Evolutionary conservation across 2,888 invertebrate genomes (phyloP).

Genomic region (Rotaria sp.): DNA sequence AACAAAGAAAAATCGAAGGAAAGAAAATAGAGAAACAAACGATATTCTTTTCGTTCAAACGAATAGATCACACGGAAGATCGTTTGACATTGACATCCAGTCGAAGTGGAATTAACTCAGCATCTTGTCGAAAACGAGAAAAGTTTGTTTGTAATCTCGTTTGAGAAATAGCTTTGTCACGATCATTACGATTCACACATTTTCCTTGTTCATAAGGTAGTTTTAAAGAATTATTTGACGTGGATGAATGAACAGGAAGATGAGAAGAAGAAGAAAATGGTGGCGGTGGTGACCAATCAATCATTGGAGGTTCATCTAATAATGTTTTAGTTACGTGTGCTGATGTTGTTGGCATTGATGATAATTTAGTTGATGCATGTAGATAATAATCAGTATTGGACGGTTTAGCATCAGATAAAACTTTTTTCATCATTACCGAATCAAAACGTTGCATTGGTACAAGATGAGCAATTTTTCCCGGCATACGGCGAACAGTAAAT

Average conservation of each 20-base stretch:
- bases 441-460: slow-evolving; percentile 24
- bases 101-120: background rate
- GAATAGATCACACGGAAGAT: slow-evolving; percentile 2
- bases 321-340: background rate
- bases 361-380: background rate
- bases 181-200: background rate
- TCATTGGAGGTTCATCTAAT: background rate
- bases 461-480: slow-evolving; percentile 59
- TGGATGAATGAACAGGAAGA: background rate
- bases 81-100: background rate
- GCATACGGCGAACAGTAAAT: slow-evolving; percentile 59
- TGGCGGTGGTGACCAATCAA: background rate
- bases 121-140: background rate
- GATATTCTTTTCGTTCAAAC: background rate
- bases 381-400: background rate
- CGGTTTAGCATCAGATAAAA: background rate
- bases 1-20: background rate
- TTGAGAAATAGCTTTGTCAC: background rate
- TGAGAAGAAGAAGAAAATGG: background rate
- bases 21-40: background rate
- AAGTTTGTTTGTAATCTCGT: background rate
- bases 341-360: background rate
- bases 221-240: background rate
- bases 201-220: background rate
- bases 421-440: background rate